Evolutionary conservation across 2,797 vertebrate species (phyloP), one percentile per base, ranked within the genome.

Genomic region (Atherinosoma microstoma): DNA sequence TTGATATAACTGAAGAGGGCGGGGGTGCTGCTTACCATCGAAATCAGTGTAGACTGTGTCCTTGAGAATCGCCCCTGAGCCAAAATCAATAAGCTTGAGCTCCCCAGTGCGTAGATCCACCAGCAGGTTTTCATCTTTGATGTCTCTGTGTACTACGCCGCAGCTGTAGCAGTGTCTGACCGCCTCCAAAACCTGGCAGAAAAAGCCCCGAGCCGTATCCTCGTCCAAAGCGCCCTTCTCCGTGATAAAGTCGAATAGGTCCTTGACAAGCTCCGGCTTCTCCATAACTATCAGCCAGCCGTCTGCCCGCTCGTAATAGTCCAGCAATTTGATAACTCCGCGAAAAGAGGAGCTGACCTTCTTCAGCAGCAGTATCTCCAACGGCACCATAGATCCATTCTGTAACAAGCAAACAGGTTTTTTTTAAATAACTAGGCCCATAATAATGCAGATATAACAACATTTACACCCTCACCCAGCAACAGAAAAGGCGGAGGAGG

Each of bases 41-140:
- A 99, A 99, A 83, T 99, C 97, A 0, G 98, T 99, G 94, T 99
- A 99, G 65, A 99, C 98, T 0, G 98, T 99, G 95, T 99, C 98
- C 95, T 97, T 97, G 88, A 99, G 98, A 67, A 99, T 93, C 20
- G 98, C 97, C 70, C 98, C 98, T 0, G 98, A 99, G 67, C 98
- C 98, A 76, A 99, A 99, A 93, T 99, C 98, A 66, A 99, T 99
- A 69, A 99, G 97, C 92, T 98, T 99, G 67, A 99, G 96, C 85
- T 98, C 96, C 51, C 97, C 98, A 0, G 94, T 96, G 88, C 97
- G 93, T 60, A 98, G 94, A 53, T 99, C 98, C 91, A 99, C 98
- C 32, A 99, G 95, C 84, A 99, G 95, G 87, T 99, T 99, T 74
- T 99, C 98, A 40, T 99, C 98, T 86, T 99, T 99, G 92, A 99